Base-by-base conservation (phyloP, 2,113 vertebrate species). In the Nycticryphes semicollaris region DNA sequence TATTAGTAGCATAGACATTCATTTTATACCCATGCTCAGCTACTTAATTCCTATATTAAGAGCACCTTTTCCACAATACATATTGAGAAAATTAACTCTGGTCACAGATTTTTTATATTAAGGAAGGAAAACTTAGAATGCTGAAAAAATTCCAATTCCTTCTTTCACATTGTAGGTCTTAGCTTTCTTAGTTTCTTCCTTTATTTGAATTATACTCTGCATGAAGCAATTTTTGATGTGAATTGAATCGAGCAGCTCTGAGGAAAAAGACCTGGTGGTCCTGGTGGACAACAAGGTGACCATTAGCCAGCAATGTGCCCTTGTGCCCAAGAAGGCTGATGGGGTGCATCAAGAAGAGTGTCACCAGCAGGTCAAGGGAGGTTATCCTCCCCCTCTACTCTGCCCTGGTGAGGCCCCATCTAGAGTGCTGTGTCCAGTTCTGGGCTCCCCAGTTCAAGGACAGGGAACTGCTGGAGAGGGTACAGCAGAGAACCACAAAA, bases 71-170 rank as follows among this genome's bases (percentile, higher is more conserved):
- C 57, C 78, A 84, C 56, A 95, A 64, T 82, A 64, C 35, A 57
- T 93, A 53, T 37, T 94, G 67, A 93, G 82, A 93, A 94, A 85
- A 93, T 91, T 95, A 93, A 73, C 66, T 93, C 57, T 85, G 12
- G 28, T 64, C 66, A 83, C 85, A 88, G 33, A 72, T 60, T 91
- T 91, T 93, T 96, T 87, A 43, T 68, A 43, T 87, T 92, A 94
- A 64, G 33, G 28, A 27, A 68, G 69, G 66, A 83, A 96, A 95
- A 83, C 53, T 70, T 95, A 43, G 72, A 91, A 68, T 90, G 18
- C 51, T 93, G 53, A 95, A 85, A 70, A 78, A 91, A 87, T 91
- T 94, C 48, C 53, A 82, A 84, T 27, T 37, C n/a, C 10, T 63
- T 66, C 23, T 91, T 94, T 90, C 28, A 47, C 77, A 20, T 37